These are phyloP conservation scores for Drosophila lacicola DNA, from an alignment of 2,888 invertebrate genomes.

Conservation along the genomic window DNA sequence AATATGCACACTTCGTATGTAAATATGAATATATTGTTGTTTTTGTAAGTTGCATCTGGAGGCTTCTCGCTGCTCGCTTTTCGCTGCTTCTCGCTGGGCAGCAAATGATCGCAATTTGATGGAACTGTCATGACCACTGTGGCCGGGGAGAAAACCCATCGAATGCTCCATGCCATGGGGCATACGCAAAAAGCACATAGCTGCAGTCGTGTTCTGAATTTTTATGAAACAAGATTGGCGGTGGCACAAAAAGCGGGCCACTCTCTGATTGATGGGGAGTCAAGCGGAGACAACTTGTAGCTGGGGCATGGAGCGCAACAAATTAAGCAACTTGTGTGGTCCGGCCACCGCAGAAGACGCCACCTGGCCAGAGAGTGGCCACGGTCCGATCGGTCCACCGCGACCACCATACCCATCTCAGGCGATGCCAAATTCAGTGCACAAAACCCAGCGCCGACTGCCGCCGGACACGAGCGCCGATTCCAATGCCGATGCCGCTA, in stretches of 20 bases:
- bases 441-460: conserved; percentile 43
- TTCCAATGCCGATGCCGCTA: conserved; percentile 19
- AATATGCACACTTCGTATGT: neutral
- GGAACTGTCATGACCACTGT: conserved; percentile 41
- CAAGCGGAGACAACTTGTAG: conserved; percentile 73
- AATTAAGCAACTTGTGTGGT: conserved; percentile 79
- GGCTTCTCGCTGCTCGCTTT: neutral
- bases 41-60: neutral
- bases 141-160: conserved; percentile 26
- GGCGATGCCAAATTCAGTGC: conserved; percentile 72
- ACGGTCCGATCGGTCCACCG: conserved; percentile 10
- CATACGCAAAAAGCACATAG: conserved; percentile 64
- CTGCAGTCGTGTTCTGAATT: conserved; percentile 72
- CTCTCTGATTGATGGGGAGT: conserved; percentile 76
- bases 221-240: conserved; percentile 64
- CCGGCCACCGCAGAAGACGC: conserved; percentile 73
- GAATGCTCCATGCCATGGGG: conserved; percentile 29
- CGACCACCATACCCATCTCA: conserved; percentile 29
- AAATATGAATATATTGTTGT: neutral
- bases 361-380: conserved; percentile 62
- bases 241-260: conserved; percentile 46
- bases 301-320: conserved; percentile 70
- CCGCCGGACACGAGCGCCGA: conserved; percentile 71
- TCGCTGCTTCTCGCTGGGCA: neutral
- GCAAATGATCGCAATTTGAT: conserved; percentile 6